These are phyloP conservation scores for Saxidomus purpurata DNA, from an alignment of 1,140 invertebrate species.

Conservation along the genomic window DNA sequence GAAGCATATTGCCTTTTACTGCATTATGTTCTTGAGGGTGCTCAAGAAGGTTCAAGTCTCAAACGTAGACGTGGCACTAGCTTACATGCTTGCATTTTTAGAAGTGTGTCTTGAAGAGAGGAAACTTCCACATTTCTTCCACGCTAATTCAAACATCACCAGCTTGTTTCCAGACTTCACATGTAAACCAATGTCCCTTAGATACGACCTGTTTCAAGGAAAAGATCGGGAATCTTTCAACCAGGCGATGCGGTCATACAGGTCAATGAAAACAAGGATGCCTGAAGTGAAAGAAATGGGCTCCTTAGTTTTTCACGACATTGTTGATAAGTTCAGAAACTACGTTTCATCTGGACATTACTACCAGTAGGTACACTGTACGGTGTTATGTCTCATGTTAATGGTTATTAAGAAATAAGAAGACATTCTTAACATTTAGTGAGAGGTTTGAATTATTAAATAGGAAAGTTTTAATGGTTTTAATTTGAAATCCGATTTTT, in stretches of 20 bases:
- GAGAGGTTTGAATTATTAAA: no score
- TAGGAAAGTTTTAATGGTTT: no score
- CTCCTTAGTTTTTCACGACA: background rate
- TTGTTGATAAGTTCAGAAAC: background rate
- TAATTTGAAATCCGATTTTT: no score
- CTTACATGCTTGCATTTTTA: background rate
- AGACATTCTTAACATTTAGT: no score
- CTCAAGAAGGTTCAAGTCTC: background rate
- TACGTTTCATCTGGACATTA: background rate
- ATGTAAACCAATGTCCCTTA: background rate
- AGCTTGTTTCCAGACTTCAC: background rate
- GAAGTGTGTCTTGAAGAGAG: background rate
- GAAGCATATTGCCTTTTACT: constrained; percentile 54
- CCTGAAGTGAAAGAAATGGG: background rate
- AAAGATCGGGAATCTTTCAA: background rate
- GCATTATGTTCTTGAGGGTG: background rate
- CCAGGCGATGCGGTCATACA: constrained; percentile 4
- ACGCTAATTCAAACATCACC: background rate
- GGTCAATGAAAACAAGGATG: background rate
- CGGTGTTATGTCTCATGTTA: no score
- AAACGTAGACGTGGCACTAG: background rate
- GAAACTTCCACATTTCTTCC: constrained; percentile 12
- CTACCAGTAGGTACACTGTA: background rate
- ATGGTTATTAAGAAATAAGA: no score
- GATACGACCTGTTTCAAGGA: constrained; percentile 8